phyloP scores from a whole-genome alignment of 2,797 vertebrate genomes.

The Acropternis orthonyx region DNA sequence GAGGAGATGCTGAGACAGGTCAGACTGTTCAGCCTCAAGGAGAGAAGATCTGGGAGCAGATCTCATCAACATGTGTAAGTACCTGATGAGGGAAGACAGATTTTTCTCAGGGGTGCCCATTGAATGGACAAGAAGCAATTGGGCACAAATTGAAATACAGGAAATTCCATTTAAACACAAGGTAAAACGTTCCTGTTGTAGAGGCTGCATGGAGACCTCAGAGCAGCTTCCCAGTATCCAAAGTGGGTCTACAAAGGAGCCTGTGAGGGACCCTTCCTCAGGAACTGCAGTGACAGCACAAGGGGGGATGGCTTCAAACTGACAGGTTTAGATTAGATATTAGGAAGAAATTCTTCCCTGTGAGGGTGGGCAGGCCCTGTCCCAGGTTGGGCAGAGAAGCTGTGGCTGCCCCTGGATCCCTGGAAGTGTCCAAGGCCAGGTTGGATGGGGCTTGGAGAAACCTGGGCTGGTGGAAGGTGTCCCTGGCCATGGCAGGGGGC shows the following conservation, averaged over 20 bases:
- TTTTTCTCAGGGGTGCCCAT: neutral
- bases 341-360: fast-evolving
- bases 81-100: neutral
- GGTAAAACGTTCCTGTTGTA: fast-evolving
- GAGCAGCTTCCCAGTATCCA: neutral
- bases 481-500: fast-evolving
- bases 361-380: fast-evolving
- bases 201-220: neutral
- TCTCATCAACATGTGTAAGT: too few relatives aligned
- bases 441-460: fast-evolving
- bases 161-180: neutral
- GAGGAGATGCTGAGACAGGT: neutral
- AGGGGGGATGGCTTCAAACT: neutral
- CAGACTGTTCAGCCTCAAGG: neutral
- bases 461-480: fast-evolving
- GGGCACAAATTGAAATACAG: neutral
- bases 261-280: too few relatives aligned
- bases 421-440: neutral
- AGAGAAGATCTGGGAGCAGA: neutral
- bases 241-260: neutral
- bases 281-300: neutral
- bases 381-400: neutral
- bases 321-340: neutral
- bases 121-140: neutral
- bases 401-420: neutral